These are phyloP conservation scores for Malthinus seriepunctatus DNA, from an alignment of 2,888 invertebrate genomes.

Conservation along the genomic window DNA sequence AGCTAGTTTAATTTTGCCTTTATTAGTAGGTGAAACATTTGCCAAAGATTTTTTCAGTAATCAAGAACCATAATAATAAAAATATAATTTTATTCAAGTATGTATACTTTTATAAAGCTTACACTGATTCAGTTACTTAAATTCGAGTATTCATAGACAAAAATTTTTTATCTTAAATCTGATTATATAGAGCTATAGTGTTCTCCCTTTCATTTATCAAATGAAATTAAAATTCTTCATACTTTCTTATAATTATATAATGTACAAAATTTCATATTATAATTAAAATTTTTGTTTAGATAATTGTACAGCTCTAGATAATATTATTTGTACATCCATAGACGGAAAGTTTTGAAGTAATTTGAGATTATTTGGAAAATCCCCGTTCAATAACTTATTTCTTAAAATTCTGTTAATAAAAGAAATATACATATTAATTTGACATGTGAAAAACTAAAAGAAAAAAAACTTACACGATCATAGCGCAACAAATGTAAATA, in stretches of 20 bases:
- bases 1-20: constrained; percentile 90
- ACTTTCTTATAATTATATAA: neutral
- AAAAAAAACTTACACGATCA: constrained; percentile 85
- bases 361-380: constrained; percentile 94
- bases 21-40: constrained; percentile 96
- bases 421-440: neutral
- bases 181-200: neutral
- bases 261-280: neutral
- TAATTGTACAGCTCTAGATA: constrained; percentile 76
- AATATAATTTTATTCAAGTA: too few species aligned
- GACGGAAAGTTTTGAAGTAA: constrained; percentile 91
- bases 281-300: constrained; percentile 46
- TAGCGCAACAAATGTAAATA: constrained; percentile 92
- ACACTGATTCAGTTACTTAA: too few species aligned
- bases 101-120: too few species aligned
- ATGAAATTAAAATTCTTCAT: neutral
- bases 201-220: neutral
- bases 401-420: constrained; percentile 69
- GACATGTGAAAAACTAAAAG: neutral
- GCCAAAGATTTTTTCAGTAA: constrained; percentile 64
- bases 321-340: constrained; percentile 82
- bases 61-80: too few species aligned
- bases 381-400: constrained; percentile 80
- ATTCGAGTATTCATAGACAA: too few species aligned
- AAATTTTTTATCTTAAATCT: too few species aligned